Percentiles rank a stretch among this genome's conserved stretches.
phyloP scores from a whole-genome alignment of 2,113 vertebrate species.

The Dipodomys spectabilis region DNA sequence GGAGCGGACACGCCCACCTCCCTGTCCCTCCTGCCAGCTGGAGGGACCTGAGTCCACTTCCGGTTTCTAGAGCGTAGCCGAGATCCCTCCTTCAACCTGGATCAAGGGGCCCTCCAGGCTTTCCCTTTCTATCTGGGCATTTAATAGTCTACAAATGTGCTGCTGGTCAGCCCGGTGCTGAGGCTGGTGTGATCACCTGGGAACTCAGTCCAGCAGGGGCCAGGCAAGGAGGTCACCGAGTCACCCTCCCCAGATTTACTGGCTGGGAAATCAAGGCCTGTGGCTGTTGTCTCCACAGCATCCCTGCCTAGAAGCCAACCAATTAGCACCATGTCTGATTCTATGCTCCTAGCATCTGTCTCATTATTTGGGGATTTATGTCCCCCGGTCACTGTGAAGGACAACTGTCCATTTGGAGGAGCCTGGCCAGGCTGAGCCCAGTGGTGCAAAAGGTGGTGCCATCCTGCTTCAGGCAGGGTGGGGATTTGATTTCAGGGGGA shows the following conservation, averaged over 20 bases:
- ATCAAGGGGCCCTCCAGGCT: background rate
- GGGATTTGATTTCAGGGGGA: conserved; percentile 83
- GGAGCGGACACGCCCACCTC: background rate
- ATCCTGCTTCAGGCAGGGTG: conserved; percentile 63
- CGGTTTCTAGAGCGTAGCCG: background rate
- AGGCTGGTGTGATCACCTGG: background rate
- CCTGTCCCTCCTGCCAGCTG: background rate
- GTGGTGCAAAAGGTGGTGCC: conserved; percentile 62
- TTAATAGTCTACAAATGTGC: background rate
- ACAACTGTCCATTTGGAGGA: conserved; percentile 58
- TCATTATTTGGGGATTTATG: conserved; percentile 81
- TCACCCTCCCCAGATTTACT: background rate
- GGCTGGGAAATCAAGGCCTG: conserved; percentile 34
- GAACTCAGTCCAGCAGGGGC: background rate
- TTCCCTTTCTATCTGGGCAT: background rate
- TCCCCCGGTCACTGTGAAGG: conserved; percentile 78
- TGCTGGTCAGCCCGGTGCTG: background rate
- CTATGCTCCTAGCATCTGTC: conserved; percentile 69
- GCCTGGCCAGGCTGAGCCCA: conserved; percentile 45
- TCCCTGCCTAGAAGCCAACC: conserved; percentile 30
- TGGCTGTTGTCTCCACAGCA: background rate
- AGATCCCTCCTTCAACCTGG: background rate
- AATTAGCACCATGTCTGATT: conserved; percentile 65
- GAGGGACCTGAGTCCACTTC: background rate
- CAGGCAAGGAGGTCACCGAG: background rate